Evolutionary conservation across 2,797 vertebrate species (phyloP), one percentile per base, ranked within the genome.

Genomic region (Meriones psammophilus): DNA sequence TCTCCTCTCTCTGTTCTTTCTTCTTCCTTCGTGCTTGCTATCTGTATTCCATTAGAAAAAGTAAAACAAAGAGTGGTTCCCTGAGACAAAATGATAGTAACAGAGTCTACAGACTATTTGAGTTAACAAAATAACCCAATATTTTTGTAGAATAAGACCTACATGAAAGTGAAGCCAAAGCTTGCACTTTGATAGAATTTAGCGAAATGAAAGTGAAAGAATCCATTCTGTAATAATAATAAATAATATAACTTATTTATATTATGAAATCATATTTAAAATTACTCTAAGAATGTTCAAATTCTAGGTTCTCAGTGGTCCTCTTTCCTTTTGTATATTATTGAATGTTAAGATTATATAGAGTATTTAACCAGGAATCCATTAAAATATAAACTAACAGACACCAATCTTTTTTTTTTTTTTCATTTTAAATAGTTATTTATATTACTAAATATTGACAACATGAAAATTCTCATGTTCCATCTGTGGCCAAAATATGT

Each of bases 221-320:
- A 88, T 89, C 64, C 50, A 95, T 79, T 94, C 17, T 56, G 69
- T 85, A 86, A 88, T 18, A 18, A 69, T 81, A 17, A 3, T 12
- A 95, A 22, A 64, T 89, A 64, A 10, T 42, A 79, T 80, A 90
- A 56, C 73, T 80, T 64, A 8, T 10, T 14, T 3, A 83, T 50
- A 20, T 74, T 77, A 58, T 64, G n/a, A 22, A 85, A 74, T 42
- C 26, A 39, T 39, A 39, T 39, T 39, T 39, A 39, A 39, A 39
- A 39, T 39, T 83, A 64, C 13, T 39, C 5, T 2, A 54, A 54
- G 10, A 46, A 85, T 60, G 39, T 9, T 77, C 54, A 80, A n/a
- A 39, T 77, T 73, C 9, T 68, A 5, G 39, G 42, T 62, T 81
- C 10, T 92, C 68, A 77, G 12, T 88, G 20, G 50, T 92, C 76